Evolutionary conservation across 2,113 vertebrate genomes (phyloP), one percentile per base, ranked within the genome.

Genomic region (Morone chrysops): DNA sequence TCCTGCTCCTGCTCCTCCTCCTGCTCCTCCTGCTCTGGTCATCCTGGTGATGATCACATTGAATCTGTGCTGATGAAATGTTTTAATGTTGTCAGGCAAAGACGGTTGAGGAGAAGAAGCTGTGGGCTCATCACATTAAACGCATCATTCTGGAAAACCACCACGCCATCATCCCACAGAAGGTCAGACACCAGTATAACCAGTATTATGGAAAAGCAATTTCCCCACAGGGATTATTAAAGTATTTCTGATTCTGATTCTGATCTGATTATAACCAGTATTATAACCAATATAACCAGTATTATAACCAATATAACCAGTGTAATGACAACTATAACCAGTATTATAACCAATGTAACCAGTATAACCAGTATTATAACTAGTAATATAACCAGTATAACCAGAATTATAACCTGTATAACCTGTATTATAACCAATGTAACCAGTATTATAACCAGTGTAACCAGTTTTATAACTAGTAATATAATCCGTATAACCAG

Each of bases 51-150:
- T 48, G 53, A 12, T 4, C 53, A n/a, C 20, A n/a, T 5, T n/a
- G 3, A 22, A 11, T 31, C 56, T 59, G 25, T 22, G 10, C 1
- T 25, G 22, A 54, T 57, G 20, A 62, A 62, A 62, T 40, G 48
- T 31, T 14, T 48, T 3, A 0, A 3, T 77, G 70, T 85, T 70
- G 81, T 70, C 82, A 98, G 98, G 97, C 97, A 40, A 97, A 93
- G 83, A 96, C 95, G 0, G 93, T 93, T 71, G 97, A 98, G 78
- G 98, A 98, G 92, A 98, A 97, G 82, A 97, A 96, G 0, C 31
- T 95, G 2, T 99, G 98, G 98, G 97, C 97, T 57, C 97, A 98
- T 86, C 97, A 99, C 84, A 97, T 99, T 87, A 99, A 98, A 94
- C 94, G 97, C 22, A 95, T 97, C 75, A 99, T 99, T 72, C 85